A percentile compares a stretch with the other conserved stretches of the same genome.
Conservation (phyloP, 2,113 vertebrate genomes). For the Quiscalus mexicanus region DNA sequence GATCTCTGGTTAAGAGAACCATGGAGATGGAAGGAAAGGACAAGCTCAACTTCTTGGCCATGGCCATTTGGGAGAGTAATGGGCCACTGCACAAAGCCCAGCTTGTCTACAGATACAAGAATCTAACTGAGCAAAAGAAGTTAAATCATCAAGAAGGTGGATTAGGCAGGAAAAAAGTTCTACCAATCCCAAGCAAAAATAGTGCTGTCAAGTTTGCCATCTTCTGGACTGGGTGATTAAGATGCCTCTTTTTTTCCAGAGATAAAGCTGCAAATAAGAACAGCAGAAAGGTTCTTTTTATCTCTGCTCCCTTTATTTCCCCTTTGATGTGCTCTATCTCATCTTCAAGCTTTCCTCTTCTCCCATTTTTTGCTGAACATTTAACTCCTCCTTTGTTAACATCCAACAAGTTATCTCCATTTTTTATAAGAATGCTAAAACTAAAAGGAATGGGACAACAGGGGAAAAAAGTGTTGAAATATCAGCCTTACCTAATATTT, state of each 20-base stretch:
- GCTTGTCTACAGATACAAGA: neutral
- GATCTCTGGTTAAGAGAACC: neutral
- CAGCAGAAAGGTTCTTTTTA: neutral
- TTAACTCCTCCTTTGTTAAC: neutral
- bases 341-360: neutral
- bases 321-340: neutral
- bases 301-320: neutral
- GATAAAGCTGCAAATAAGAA: conserved; percentile 2
- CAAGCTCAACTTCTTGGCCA: neutral
- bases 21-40: neutral
- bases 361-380: neutral
- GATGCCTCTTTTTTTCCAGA: neutral
- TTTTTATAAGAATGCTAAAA: neutral
- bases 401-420: neutral
- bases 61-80: neutral
- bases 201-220: neutral
- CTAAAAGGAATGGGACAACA: neutral
- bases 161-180: neutral
- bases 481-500: neutral
- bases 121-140: neutral
- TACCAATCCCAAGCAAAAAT: neutral
- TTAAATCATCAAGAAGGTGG: neutral
- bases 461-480: neutral
- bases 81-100: neutral
- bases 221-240: neutral